These are phyloP conservation scores for Xiphophorus couchianus DNA, from an alignment of 2,113 vertebrate genomes.

Conservation along the genomic window DNA sequence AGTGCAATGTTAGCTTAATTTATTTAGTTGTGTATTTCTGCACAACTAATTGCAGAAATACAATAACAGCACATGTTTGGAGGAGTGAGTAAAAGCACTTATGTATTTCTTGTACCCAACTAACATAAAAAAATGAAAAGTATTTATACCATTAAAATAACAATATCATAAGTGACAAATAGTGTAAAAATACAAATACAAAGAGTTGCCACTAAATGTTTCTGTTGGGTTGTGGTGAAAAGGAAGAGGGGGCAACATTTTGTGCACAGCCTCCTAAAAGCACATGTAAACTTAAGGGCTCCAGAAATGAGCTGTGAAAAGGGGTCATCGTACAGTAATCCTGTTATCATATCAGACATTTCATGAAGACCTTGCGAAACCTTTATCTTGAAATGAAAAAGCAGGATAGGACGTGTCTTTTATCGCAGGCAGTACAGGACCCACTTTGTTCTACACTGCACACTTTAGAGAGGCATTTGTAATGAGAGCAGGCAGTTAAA, in stretches of 20 bases:
- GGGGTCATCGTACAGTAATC: background rate
- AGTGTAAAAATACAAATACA: background rate
- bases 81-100: no score
- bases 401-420: background rate
- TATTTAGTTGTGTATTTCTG: background rate
- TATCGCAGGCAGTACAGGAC: constrained; percentile 13
- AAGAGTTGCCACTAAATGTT: background rate
- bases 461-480: background rate
- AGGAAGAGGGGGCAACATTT: background rate
- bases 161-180: background rate
- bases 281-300: background rate
- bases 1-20: background rate
- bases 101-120: background rate
- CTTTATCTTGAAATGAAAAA: background rate
- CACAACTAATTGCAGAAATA: background rate
- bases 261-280: background rate
- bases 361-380: no score
- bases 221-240: background rate
- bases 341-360: background rate
- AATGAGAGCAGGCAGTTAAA: constrained; percentile 15
- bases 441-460: background rate
- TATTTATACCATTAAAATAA: background rate
- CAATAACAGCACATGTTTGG: no score
- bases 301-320: background rate
- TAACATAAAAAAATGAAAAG: background rate